Conservation (phyloP, 2,797 vertebrate genomes). For the Corythornis leucogaster region DNA sequence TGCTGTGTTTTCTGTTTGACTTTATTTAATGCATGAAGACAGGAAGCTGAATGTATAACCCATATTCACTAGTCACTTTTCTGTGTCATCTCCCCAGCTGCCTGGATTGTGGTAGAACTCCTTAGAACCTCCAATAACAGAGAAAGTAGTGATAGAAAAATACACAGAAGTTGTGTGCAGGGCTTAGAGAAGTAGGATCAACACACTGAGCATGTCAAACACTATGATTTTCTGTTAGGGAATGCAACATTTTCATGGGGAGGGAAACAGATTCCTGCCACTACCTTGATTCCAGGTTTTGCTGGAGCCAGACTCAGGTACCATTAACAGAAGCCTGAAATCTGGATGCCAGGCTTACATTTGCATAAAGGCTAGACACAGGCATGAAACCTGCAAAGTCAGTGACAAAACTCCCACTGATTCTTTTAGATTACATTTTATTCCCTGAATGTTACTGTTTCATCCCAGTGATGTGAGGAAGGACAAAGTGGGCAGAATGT, state of each 20-base stretch:
- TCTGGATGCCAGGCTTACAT: not conserved
- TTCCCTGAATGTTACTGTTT: not conserved
- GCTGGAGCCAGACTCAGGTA: not conserved
- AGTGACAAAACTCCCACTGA: not conserved
- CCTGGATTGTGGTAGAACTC: not conserved
- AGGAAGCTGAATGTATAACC: not conserved
- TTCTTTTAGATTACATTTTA: not conserved
- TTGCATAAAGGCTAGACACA: not conserved
- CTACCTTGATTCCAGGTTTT: not conserved
- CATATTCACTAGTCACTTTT: not conserved
- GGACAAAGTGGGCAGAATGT: not conserved
- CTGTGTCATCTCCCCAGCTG: rapidly evolving
- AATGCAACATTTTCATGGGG: not conserved
- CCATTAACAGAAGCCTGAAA: not conserved
- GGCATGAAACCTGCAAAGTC: not conserved
- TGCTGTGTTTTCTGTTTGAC: not conserved
- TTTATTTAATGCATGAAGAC: not conserved
- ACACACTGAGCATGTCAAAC: rapidly evolving
- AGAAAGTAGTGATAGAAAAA: not conserved
- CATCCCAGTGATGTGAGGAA: not conserved
- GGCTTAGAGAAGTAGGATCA: not conserved
- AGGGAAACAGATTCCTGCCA: rapidly evolving
- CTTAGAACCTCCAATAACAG: not conserved
- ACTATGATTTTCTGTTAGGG: too few species aligned
- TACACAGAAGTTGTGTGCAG: not conserved